Evolutionary conservation across 2,113 vertebrate species (phyloP).

Genomic region (Siniperca knerii): DNA sequence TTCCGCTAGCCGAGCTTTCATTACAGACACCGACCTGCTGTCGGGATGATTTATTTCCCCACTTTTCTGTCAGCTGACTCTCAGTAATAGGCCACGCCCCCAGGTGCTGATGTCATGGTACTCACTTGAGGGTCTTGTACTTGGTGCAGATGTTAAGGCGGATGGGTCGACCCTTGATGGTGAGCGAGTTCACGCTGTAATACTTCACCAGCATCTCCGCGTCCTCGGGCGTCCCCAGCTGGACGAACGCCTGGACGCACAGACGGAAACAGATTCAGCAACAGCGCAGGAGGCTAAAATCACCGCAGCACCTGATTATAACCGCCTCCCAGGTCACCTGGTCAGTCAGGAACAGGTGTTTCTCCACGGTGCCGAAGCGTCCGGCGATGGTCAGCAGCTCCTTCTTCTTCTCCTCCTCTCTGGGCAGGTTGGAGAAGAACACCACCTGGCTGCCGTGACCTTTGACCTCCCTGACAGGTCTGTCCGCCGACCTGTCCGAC

Average conservation of each 20-base stretch:
- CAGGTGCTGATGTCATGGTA: neutral
- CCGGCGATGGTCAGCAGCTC: constrained; percentile 83
- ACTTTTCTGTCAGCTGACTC: no score
- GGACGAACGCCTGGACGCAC: constrained; percentile 90
- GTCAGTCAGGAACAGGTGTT: constrained; percentile 83
- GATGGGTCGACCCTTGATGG: constrained; percentile 73
- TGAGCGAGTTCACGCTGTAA: constrained; percentile 89
- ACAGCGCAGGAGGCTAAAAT: neutral
- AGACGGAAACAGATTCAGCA: neutral
- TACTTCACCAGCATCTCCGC: constrained; percentile 96
- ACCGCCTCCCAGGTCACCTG: constrained; percentile 66
- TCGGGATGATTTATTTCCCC: no score
- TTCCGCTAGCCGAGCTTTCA: no score
- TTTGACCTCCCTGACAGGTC: constrained; percentile 52
- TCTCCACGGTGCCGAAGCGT: constrained; percentile 83
- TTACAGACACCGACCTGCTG: no score
- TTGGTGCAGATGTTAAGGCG: constrained; percentile 85
- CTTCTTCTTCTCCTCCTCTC: constrained; percentile 80
- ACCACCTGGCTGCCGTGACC: constrained; percentile 79
- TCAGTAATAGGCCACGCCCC: no score
- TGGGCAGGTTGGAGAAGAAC: constrained; percentile 84
- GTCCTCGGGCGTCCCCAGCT: constrained; percentile 92
- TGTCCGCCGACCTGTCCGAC: constrained; percentile 21
- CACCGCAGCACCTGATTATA: neutral
- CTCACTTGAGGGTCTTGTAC: constrained; percentile 86